A percentile compares a stretch with the other conserved stretches of the same genome.
phyloP scores from a whole-genome alignment of 2,888 invertebrate genomes.

The Dolichopus griseipennis region DNA sequence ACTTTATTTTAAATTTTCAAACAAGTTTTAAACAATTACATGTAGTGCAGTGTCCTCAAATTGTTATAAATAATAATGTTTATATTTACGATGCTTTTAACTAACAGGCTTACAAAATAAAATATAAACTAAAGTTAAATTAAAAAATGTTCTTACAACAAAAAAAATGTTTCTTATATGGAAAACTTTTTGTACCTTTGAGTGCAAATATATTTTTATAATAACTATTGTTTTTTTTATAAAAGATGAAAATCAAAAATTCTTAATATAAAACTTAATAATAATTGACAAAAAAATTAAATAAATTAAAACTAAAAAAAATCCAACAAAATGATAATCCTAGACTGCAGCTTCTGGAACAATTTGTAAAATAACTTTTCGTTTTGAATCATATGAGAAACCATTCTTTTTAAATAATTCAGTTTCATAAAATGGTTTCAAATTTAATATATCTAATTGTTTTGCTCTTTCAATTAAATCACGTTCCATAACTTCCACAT shows the following conservation, averaged over 20 bases:
- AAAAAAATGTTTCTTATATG: no score
- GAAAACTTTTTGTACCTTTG: no score
- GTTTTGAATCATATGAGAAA: constrained; percentile 73
- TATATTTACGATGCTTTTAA: no score
- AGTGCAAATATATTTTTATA: neutral
- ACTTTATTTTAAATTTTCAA: no score
- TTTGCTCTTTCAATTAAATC: constrained; percentile 80
- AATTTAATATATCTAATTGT: constrained; percentile 80
- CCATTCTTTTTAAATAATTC: constrained; percentile 80
- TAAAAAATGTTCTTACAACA: no score
- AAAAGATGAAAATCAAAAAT: neutral
- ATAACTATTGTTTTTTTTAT: neutral
- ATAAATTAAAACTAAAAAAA: neutral
- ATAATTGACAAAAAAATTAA: neutral
- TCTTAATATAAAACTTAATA: neutral
- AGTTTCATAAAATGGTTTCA: constrained; percentile 86
- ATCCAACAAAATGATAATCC: neutral
- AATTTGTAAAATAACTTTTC: constrained; percentile 78
- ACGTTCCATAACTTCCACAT: constrained; percentile 77
- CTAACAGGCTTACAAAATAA: no score
- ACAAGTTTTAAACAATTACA: no score
- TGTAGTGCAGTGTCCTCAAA: no score
- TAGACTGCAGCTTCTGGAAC: constrained; percentile 50
- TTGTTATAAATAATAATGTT: no score
- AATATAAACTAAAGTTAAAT: no score